Conservation (phyloP, 2,113 vertebrate genomes). For the Apaloderma vittatum region DNA sequence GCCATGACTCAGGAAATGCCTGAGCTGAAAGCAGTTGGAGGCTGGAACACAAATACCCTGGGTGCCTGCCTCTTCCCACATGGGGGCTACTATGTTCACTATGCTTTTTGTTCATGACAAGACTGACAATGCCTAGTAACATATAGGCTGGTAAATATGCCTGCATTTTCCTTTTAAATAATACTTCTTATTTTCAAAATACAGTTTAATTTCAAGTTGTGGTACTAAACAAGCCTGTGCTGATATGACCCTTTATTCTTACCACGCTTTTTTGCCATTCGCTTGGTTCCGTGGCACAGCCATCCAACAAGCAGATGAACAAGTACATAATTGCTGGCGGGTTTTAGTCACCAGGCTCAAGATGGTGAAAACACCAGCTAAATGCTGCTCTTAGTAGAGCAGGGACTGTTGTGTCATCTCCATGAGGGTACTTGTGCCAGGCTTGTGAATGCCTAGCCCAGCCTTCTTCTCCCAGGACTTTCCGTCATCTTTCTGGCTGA, state of each 20-base stretch:
- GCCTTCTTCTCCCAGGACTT: not conserved
- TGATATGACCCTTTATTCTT: not conserved
- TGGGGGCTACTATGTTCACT: not conserved
- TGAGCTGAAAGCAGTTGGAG: not conserved
- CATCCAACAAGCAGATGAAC: not conserved
- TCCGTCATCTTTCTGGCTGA: not conserved
- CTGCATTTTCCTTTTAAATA: not conserved
- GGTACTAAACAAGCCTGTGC: not conserved
- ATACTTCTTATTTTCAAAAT: not conserved
- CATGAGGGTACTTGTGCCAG: accelerated
- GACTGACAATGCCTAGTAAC: not conserved
- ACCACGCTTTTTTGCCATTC: accelerated
- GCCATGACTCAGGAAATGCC: not conserved
- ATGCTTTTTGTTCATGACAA: accelerated
- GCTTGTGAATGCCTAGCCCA: not conserved
- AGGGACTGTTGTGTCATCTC: not conserved
- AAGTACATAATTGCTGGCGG: not conserved
- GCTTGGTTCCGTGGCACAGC: not conserved
- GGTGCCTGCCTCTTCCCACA: accelerated
- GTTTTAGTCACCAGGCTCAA: not conserved
- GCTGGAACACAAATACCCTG: not conserved
- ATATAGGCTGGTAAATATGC: not conserved
- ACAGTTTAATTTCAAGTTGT: not conserved
- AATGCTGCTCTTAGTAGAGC: not conserved
- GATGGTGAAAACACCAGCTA: not conserved